Conservation (phyloP, 2,797 vertebrate genomes). For the Danio aesculapii region DNA sequence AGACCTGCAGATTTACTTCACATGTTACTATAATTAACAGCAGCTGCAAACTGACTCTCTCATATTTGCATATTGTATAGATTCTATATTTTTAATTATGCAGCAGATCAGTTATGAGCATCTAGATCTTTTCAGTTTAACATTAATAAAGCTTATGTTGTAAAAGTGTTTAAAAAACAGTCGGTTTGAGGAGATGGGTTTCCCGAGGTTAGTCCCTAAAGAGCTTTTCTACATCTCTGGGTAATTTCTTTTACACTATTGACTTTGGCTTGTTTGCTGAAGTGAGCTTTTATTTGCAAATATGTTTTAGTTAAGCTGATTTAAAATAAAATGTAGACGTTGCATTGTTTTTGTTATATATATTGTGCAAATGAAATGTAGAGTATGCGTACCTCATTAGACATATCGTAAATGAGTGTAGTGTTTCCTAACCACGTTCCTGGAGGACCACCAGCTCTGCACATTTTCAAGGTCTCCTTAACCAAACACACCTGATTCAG, state of each 20-base stretch:
- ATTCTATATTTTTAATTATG: background rate
- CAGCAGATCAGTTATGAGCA: too few relatives aligned
- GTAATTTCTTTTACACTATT: background rate
- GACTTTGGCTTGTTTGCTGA: background rate
- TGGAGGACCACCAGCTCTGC: too few relatives aligned
- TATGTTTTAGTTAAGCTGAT: background rate
- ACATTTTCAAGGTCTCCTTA: too few relatives aligned
- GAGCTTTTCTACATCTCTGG: background rate
- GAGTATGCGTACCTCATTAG: background rate
- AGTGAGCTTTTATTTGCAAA: background rate
- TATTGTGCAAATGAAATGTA: background rate
- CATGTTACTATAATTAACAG: constrained; percentile 20
- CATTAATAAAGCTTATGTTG: background rate
- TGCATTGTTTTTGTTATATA: too few relatives aligned
- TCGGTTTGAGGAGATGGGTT: background rate
- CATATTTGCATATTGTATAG: background rate
- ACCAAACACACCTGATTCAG: too few relatives aligned
- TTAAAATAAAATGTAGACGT: too few relatives aligned
- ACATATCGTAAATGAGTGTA: background rate
- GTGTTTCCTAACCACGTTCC: too few relatives aligned
- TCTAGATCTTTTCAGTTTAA: background rate
- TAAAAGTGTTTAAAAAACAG: background rate
- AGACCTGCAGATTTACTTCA: constrained; percentile 13
- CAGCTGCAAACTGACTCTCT: background rate
- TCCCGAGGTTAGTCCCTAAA: background rate